Conservation (phyloP, 2,113 vertebrate genomes). For the Pluvialis apricaria region DNA sequence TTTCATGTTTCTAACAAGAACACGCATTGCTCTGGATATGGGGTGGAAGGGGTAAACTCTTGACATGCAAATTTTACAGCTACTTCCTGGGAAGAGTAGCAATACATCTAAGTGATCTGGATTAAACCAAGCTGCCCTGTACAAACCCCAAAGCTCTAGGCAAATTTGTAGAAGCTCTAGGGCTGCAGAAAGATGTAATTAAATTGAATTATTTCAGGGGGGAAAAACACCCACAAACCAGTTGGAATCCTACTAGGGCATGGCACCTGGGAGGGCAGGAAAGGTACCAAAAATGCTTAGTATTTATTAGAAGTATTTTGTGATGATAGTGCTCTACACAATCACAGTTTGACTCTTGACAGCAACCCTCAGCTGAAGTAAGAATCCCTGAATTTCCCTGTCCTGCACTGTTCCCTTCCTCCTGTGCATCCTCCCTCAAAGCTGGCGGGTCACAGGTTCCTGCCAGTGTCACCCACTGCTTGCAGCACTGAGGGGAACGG, state of each 20-base stretch:
- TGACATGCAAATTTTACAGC: not conserved
- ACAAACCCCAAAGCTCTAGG: not conserved
- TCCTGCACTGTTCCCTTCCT: not conserved
- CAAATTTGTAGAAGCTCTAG: not conserved
- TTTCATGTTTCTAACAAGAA: not conserved
- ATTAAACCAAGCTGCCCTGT: not conserved
- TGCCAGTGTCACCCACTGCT: not conserved
- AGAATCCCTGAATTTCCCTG: not conserved
- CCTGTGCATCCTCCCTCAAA: not conserved
- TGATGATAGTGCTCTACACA: not conserved
- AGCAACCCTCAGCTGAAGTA: not conserved
- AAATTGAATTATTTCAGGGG: not conserved
- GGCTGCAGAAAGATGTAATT: not conserved
- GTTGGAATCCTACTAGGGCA: not conserved
- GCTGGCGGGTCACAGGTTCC: not conserved
- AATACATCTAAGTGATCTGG: rapidly evolving
- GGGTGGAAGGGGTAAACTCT: not conserved
- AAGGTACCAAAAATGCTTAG: not conserved
- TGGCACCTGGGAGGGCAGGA: not conserved
- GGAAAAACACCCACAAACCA: not conserved
- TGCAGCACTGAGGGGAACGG: not conserved
- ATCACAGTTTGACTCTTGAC: not conserved
- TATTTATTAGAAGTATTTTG: not conserved
- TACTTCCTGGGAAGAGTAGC: not conserved
- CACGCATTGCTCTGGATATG: not conserved